Evolutionary conservation across 2,888 invertebrate species (phyloP).

Genomic region (Eilema caniola): DNA sequence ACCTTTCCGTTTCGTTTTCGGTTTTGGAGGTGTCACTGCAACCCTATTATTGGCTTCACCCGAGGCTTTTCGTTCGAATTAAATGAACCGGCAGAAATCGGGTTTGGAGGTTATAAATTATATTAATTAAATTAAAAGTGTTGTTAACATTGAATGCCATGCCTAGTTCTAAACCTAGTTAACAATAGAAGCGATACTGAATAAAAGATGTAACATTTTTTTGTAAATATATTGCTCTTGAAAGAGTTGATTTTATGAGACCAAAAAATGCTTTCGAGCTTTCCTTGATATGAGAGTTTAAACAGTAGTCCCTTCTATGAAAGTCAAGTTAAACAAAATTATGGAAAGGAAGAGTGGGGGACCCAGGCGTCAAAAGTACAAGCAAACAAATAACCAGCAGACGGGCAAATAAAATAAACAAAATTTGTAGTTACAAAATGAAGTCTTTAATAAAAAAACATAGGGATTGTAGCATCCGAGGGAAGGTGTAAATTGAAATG

Average conservation of each 20-base stretch:
- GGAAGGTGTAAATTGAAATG: constrained; percentile 20
- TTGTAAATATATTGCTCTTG: no score
- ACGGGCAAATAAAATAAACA: no score
- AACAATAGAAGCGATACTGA: no score
- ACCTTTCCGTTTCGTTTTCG: constrained; percentile 8
- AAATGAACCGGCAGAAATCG: constrained; percentile 3
- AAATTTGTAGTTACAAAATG: no score
- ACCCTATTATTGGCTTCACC: constrained; percentile 14
- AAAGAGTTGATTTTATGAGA: no score
- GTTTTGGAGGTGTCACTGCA: constrained; percentile 21
- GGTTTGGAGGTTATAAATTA: constrained; percentile 6
- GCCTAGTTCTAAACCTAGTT: no score
- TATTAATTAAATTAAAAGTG: constrained; percentile 11
- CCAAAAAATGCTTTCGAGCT: no score
- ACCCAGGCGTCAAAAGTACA: not conserved
- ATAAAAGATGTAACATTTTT: no score
- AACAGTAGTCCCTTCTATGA: no score
- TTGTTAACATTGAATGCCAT: not conserved
- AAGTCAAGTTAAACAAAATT: no score
- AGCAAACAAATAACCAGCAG: not conserved
- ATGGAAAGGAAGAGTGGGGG: no score
- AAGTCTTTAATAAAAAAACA: constrained; percentile 4
- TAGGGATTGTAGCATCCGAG: constrained; percentile 10
- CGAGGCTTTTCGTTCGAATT: constrained; percentile 10
- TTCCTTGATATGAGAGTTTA: no score